These are phyloP conservation scores for Phalacrocorax carbo DNA, from an alignment of 2,113 vertebrate genomes.

Conservation along the genomic window DNA sequence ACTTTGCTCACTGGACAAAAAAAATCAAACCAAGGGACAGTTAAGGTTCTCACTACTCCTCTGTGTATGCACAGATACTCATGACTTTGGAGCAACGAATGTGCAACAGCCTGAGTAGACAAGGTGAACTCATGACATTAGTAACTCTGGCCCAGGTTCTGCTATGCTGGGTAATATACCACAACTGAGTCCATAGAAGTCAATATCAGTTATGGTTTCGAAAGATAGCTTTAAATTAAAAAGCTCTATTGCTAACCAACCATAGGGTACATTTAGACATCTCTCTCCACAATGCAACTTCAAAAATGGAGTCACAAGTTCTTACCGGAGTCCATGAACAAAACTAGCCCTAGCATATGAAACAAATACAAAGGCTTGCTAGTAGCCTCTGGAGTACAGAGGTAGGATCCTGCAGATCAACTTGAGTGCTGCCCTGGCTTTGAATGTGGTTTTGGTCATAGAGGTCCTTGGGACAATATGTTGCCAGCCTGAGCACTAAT, in stretches of 20 bases:
- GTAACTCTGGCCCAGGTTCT: neutral
- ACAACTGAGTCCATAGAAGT: neutral
- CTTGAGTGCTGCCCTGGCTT: neutral
- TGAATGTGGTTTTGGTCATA: neutral
- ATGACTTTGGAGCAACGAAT: neutral
- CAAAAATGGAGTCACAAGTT: neutral
- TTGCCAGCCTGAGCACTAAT: neutral
- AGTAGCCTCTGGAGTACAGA: neutral
- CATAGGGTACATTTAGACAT: neutral
- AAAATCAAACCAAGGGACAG: neutral
- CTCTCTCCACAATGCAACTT: neutral
- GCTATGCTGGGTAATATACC: neutral
- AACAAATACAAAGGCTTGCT: neutral
- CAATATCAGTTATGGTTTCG: neutral
- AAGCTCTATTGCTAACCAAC: neutral
- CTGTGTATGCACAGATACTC: fast-evolving
- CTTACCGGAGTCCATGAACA: neutral
- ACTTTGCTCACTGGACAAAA: neutral
- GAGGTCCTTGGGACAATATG: neutral
- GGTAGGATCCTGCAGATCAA: neutral
- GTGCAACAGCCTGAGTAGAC: neutral
- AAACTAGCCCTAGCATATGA: neutral
- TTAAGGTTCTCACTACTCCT: neutral
- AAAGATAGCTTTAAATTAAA: neutral
- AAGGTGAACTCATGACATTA: neutral